Evolutionary conservation across 2,797 vertebrate species (phyloP).

Genomic region (Myotis myotis): DNA sequence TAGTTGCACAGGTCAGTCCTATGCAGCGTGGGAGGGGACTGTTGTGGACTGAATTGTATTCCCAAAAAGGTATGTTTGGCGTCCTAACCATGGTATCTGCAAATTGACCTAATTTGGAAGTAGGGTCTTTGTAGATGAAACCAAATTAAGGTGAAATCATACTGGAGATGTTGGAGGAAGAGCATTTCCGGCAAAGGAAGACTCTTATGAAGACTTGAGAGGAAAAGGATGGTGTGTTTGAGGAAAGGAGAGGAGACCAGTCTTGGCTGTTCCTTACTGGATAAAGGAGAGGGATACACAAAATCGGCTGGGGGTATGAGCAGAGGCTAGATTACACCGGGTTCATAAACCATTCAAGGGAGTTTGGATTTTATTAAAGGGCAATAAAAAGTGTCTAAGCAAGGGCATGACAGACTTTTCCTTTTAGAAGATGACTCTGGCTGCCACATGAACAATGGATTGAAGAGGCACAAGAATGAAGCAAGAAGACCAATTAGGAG

Average conservation of each 20-base stretch:
- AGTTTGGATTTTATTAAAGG: not conserved
- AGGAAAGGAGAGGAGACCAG: not conserved
- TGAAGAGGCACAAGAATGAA: not conserved
- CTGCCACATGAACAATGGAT: not conserved
- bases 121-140: not conserved
- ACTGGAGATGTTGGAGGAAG: not conserved
- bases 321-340: not conserved
- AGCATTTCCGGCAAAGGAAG: not conserved
- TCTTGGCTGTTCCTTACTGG: not conserved
- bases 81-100: not conserved
- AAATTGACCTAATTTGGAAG: not conserved
- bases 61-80: not conserved
- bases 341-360: not conserved
- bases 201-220: not conserved
- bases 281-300: not conserved
- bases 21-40: not conserved
- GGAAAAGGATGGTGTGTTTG: not conserved
- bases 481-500: not conserved
- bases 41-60: not conserved
- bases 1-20: not conserved
- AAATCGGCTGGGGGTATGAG: not conserved
- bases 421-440: not conserved
- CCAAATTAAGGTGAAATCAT: not conserved
- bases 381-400: not conserved
- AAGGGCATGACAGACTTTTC: not conserved